Percentiles rank a stretch among this genome's conserved stretches.
These are phyloP conservation scores for Rhinogobio ventralis DNA, from an alignment of 2,797 vertebrate genomes.

Conservation along the genomic window DNA sequence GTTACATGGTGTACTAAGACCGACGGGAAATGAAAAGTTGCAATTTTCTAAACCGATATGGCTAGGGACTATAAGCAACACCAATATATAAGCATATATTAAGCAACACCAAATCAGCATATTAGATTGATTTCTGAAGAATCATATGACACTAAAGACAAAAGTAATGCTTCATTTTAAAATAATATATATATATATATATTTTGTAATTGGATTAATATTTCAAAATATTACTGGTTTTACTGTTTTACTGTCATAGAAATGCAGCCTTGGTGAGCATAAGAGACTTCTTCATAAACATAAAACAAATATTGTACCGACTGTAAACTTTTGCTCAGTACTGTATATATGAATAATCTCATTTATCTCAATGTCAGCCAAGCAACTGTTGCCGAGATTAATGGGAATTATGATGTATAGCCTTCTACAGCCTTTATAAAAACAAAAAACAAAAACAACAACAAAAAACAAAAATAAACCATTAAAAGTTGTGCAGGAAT, in stretches of 20 bases:
- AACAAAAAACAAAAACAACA: neutral
- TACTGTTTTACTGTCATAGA: neutral
- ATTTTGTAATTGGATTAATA: neutral
- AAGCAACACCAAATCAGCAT: neutral
- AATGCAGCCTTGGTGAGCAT: neutral
- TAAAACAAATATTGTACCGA: too few relatives aligned
- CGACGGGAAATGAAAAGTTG: too few relatives aligned
- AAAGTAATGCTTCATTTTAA: neutral
- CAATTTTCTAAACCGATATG: too few relatives aligned
- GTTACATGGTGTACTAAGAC: too few relatives aligned
- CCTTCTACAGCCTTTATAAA: neutral
- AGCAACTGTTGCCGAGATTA: neutral
- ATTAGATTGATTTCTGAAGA: neutral
- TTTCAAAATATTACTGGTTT: neutral
- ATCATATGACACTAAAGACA: neutral
- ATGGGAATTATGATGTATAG: neutral
- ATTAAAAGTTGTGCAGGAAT: constrained; percentile 14
- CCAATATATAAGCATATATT: too few relatives aligned
- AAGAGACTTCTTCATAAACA: neutral
- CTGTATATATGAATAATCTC: neutral
- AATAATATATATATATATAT: neutral
- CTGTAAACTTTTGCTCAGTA: neutral
- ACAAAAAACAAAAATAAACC: neutral
- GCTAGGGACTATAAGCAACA: too few relatives aligned
- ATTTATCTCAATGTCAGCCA: neutral